Base-by-base conservation (phyloP, 2,797 vertebrate species). In the Triplophysa bombifrons region DNA sequence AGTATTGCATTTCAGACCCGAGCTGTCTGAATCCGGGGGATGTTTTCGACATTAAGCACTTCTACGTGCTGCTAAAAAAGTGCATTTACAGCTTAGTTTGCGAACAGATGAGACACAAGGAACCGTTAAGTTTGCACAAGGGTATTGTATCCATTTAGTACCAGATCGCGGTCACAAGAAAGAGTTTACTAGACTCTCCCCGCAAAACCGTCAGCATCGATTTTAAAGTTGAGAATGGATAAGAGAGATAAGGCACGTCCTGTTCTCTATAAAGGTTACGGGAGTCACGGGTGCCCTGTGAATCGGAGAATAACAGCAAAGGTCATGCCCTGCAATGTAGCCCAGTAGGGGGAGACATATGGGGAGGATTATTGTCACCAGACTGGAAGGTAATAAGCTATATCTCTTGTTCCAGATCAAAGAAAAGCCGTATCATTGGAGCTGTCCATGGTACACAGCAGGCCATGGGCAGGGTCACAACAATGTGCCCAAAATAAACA, bases 171-270 rank as follows among this genome's bases (percentile, higher is more conserved):
- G 80, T 85, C 85, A 22, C 72, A 91, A 90, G 90, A 90, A 92
- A 93, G 88, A 82, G 89, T 93, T 92, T 89, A 91, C 89, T 88
- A 87, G 85, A 82, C 88, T 83, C 61, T 74, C 38, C 86, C 89
- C 86, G 85, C 84, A 85, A 89, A 90, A 87, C 85, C 82, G 87
- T 87, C 86, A 50, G n/a, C 25, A 58, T 86, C 77, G 71, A 73
- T 84, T 88, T 89, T 85, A 81, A 76, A 82, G 85, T 82, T 86
- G 76, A 69, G 79, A 85, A 88, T 80, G 51, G 51, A 79, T 48
- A 50, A 56, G 41, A 84, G 69, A 70, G 66, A 78, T 76, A 82
- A 68, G 74, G 86, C 82, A 77, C 66, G 76, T 77, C 50, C 69
- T 41, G 63, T 83, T 83, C 85, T 85, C 44, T 61, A 67, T 84